phyloP scores from a whole-genome alignment of 2,888 invertebrate species.

The Nezara viridula region DNA sequence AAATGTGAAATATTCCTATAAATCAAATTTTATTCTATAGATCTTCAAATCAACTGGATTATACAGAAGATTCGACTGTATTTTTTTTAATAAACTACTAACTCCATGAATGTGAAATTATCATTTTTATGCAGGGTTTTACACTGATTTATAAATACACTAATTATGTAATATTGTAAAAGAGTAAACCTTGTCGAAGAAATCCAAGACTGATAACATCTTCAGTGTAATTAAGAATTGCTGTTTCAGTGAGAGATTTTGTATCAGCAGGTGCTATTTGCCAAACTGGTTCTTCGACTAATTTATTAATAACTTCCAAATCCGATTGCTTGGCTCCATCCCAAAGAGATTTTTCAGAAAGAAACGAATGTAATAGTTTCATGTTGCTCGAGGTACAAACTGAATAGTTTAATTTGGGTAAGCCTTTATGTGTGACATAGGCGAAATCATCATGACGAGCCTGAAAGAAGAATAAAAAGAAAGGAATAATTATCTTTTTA shows the following conservation, averaged over 20 bases:
- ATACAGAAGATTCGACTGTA: background rate
- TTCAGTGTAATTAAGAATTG: conserved; percentile 86
- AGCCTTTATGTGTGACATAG: conserved; percentile 78
- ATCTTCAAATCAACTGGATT: too few relatives aligned
- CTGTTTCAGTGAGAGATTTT: conserved; percentile 76
- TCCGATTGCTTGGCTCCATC: conserved; percentile 85
- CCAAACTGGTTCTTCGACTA: conserved; percentile 90
- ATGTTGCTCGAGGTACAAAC: conserved; percentile 87
- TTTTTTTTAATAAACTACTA: too few relatives aligned
- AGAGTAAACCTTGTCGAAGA: conserved; percentile 80
- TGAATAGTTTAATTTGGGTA: conserved; percentile 85
- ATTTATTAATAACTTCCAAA: conserved; percentile 78
- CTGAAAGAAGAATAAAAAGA: conserved; percentile 66
- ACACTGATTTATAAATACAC: conserved; percentile 69
- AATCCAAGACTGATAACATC: conserved; percentile 85
- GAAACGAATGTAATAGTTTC: conserved; percentile 81
- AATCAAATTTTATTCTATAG: too few relatives aligned
- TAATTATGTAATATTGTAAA: conserved; percentile 72
- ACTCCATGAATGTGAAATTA: background rate
- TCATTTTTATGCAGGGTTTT: background rate
- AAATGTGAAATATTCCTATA: too few relatives aligned
- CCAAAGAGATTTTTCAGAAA: conserved; percentile 87
- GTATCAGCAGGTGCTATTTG: conserved; percentile 80
- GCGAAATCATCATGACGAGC: conserved; percentile 86
- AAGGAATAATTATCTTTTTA: background rate